Conservation (phyloP, 2,113 vertebrate genomes). For the Oreochromis tanganicae region DNA sequence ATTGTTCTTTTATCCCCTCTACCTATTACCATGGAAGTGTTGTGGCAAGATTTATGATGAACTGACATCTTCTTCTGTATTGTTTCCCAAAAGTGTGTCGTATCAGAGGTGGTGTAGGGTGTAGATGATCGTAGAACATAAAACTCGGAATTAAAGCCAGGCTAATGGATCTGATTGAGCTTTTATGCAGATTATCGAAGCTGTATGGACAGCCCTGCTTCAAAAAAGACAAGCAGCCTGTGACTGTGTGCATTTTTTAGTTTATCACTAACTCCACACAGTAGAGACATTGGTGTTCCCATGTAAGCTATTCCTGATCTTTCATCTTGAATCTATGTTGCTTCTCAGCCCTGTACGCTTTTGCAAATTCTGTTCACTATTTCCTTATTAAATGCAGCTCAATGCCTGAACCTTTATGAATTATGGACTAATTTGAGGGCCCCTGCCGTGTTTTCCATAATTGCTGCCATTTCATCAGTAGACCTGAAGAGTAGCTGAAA, state of each 20-base stretch:
- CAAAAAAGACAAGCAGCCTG: not conserved
- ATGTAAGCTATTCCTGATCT: not conserved
- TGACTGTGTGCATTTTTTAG: not conserved
- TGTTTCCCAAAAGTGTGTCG: not conserved
- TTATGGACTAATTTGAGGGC: conserved; percentile 40
- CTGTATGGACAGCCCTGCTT: not conserved
- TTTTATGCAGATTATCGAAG: not conserved
- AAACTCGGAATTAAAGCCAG: not conserved
- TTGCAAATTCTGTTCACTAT: not conserved
- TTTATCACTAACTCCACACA: not conserved
- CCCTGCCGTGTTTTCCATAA: conserved; percentile 43
- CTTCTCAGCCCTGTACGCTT: not conserved
- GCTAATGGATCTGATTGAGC: not conserved
- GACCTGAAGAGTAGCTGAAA: conserved; percentile 31
- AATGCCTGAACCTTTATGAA: conserved; percentile 25
- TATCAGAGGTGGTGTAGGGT: not conserved
- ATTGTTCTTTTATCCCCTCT: not conserved
- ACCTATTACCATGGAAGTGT: not conserved
- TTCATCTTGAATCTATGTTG: not conserved
- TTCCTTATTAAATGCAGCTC: conserved; percentile 20
- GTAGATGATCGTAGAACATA: not conserved
- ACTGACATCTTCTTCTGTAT: not conserved
- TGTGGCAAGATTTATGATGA: not conserved
- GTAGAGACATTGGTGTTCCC: not conserved
- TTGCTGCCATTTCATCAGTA: conserved; percentile 39